These are phyloP conservation scores for Cyphomyrmex costatus DNA, from an alignment of 1,140 invertebrate species.

Conservation along the genomic window DNA sequence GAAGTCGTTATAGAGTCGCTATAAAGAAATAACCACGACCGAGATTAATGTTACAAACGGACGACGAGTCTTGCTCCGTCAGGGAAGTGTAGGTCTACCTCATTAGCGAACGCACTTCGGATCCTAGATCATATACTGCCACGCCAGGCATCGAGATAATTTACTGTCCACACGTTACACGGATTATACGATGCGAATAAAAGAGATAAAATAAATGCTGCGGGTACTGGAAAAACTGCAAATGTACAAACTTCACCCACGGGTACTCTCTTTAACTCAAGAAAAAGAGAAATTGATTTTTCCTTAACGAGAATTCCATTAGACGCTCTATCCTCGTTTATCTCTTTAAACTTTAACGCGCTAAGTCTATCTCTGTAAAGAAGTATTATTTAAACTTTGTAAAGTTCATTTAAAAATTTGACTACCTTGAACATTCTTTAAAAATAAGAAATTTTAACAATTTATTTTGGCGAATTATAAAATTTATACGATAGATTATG, in stretches of 20 bases:
- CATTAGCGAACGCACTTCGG: conserved; percentile 57
- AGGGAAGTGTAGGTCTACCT: conserved; percentile 43
- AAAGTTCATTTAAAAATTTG: not conserved
- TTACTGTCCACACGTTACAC: conserved; percentile 53
- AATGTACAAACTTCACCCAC: not conserved
- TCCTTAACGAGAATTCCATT: not conserved
- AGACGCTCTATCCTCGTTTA: not conserved
- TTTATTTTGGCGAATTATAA: not conserved
- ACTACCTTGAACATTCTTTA: not conserved
- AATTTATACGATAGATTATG: not conserved
- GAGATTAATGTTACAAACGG: conserved; percentile 58
- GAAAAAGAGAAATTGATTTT: conserved; percentile 14
- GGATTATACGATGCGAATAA: conserved; percentile 35
- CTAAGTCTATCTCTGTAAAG: not conserved
- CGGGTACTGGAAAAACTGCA: not conserved
- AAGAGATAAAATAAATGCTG: not conserved
- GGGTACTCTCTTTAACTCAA: not conserved
- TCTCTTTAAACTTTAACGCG: not conserved
- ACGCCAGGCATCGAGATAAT: conserved; percentile 42
- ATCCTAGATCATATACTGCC: conserved; percentile 57
- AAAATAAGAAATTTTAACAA: not conserved
- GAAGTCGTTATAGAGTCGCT: conserved; percentile 43
- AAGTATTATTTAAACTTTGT: not conserved
- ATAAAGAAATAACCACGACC: conserved; percentile 49
- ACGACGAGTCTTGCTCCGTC: conserved; percentile 10